Conservation (phyloP, 2,888 invertebrate genomes). For the Ectemnius cavifrons region DNA sequence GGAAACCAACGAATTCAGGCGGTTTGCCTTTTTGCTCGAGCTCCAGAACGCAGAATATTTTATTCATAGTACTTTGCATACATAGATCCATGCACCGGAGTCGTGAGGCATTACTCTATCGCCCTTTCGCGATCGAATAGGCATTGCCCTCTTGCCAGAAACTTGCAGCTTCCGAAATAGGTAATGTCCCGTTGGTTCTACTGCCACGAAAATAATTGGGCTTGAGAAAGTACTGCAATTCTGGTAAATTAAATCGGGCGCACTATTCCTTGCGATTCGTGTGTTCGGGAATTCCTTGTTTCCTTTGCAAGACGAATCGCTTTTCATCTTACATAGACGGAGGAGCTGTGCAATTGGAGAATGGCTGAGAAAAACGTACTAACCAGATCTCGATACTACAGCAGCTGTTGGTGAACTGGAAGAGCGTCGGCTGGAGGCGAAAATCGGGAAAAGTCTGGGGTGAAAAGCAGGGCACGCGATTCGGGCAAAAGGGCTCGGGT, state of each 20-base stretch:
- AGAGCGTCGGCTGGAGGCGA: not conserved
- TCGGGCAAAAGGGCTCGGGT: not conserved
- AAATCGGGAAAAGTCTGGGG: not conserved
- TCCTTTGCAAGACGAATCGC: not conserved
- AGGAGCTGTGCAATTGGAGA: not conserved
- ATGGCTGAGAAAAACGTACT: not conserved
- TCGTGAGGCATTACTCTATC: conserved; percentile 1
- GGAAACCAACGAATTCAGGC: not conserved
- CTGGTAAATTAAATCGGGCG: not conserved
- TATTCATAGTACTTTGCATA: conserved; percentile 28
- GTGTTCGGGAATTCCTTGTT: not conserved
- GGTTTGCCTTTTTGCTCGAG: conserved; percentile 9
- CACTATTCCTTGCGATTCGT: not conserved
- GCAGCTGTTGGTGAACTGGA: not conserved
- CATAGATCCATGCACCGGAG: conserved; percentile 5
- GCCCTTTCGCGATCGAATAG: not conserved
- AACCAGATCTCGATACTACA: not conserved
- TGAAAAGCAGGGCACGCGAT: not conserved
- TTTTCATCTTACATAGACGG: not conserved
- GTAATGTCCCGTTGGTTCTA: too few species aligned
- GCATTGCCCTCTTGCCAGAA: too few species aligned
- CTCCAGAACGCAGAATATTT: conserved; percentile 17
- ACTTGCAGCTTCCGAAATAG: too few species aligned
- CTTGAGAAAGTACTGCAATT: too few species aligned
- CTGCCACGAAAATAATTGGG: too few species aligned